Conservation (phyloP, 35 echinoderm and acorn worm genomes). For the Heliocidaris erythrogramma region DNA sequence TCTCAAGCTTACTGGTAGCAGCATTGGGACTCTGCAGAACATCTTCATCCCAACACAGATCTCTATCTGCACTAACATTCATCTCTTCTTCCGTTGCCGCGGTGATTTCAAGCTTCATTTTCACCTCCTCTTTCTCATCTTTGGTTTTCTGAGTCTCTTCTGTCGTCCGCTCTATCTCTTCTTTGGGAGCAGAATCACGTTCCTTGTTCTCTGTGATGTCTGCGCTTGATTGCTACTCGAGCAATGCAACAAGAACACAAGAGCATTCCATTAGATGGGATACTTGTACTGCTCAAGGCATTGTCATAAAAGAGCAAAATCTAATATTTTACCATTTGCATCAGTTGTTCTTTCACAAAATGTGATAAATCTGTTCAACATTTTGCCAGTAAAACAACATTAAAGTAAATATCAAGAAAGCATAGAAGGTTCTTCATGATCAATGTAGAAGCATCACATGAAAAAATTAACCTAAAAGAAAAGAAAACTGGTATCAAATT, state of each 20-base stretch:
- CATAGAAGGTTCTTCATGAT: too few species aligned
- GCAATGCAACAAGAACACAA: neutral
- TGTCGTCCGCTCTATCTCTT: neutral
- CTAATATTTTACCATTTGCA: too few species aligned
- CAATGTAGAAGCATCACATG: too few species aligned
- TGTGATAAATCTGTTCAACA: too few species aligned
- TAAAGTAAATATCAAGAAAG: too few species aligned
- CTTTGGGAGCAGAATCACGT: neutral
- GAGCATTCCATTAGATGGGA: neutral
- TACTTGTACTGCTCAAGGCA: too few species aligned
- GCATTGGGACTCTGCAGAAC: slow-evolving; percentile 25
- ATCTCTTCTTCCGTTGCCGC: neutral
- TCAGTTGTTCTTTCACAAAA: too few species aligned
- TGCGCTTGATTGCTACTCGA: neutral
- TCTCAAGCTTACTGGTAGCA: neutral
- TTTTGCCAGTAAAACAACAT: too few species aligned
- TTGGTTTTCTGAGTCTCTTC: neutral
- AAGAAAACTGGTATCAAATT: too few species aligned
- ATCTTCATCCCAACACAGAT: neutral
- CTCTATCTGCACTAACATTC: neutral
- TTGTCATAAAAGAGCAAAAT: too few species aligned
- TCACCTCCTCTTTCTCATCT: neutral
- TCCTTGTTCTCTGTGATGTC: neutral
- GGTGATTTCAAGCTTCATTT: neutral
- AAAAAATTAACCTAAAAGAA: too few species aligned